A percentile compares a stretch with the other conserved stretches of the same genome.
Evolutionary conservation across 2,797 vertebrate genomes (phyloP).

Genomic region (Melanotaenia nigrans): DNA sequence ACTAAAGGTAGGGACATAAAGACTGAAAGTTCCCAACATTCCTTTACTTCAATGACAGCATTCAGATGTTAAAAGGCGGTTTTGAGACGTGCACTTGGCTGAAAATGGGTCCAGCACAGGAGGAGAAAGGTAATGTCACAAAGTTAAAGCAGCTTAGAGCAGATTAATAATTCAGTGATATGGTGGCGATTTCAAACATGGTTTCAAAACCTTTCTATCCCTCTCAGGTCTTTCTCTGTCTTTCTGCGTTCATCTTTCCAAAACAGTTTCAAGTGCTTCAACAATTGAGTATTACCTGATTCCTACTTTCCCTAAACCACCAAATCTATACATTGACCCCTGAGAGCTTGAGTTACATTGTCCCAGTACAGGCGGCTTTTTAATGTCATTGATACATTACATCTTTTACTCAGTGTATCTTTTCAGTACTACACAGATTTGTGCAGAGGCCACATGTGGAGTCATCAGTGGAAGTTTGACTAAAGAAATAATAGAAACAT

Average conservation of each 20-base stretch:
- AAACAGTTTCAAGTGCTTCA: constrained; percentile 36
- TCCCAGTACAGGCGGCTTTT: constrained; percentile 47
- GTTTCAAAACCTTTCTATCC: constrained; percentile 6
- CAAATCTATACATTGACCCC: constrained; percentile 69
- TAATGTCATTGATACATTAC: constrained; percentile 60
- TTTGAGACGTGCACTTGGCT: background rate
- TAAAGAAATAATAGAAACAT: background rate
- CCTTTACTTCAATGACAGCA: constrained; percentile 39
- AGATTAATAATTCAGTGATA: constrained; percentile 33
- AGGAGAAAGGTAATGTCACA: background rate
- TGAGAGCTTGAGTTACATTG: constrained; percentile 57
- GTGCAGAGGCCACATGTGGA: background rate
- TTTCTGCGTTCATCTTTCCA: constrained; percentile 37
- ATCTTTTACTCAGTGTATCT: constrained; percentile 31
- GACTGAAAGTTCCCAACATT: constrained; percentile 30
- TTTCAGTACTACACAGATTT: constrained; percentile 16
- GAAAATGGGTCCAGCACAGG: constrained; percentile 12
- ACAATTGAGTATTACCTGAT: constrained; percentile 61
- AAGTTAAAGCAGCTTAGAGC: background rate
- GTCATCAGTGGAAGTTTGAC: background rate
- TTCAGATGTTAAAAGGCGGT: constrained; percentile 6
- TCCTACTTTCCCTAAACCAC: constrained; percentile 37
- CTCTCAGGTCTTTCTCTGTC: background rate
- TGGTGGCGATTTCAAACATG: constrained; percentile 23
- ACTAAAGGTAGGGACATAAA: constrained; percentile 61